phyloP scores from a whole-genome alignment of 2,888 invertebrate species.

The Drosophila meridiana region DNA sequence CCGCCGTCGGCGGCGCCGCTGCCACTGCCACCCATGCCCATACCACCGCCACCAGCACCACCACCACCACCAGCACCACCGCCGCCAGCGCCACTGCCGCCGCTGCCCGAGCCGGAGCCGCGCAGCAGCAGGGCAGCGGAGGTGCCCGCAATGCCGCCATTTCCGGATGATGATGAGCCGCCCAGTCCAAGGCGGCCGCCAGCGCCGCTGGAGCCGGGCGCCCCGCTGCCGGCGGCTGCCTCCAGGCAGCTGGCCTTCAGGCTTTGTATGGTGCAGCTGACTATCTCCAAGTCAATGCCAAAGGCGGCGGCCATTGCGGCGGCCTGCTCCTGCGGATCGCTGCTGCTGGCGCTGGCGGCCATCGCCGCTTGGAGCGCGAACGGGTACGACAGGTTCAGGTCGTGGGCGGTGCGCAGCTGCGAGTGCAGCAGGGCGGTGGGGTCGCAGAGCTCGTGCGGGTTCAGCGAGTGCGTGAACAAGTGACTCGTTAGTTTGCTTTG shows the following conservation, averaged over 20 bases:
- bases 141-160: slow-evolving; percentile 61
- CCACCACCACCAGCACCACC: slow-evolving; percentile 82
- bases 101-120: slow-evolving; percentile 41
- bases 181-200: slow-evolving; percentile 59
- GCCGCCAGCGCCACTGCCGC: slow-evolving; percentile 77
- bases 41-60: slow-evolving; percentile 37
- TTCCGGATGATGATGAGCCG: slow-evolving; percentile 84
- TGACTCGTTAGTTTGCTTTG: slow-evolving; percentile 96
- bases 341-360: slow-evolving; percentile 80
- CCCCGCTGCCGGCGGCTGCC: slow-evolving; percentile 59
- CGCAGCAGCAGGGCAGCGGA: slow-evolving; percentile 69
- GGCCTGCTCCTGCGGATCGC: slow-evolving; percentile 82
- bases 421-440: slow-evolving; percentile 87
- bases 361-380: slow-evolving; percentile 85
- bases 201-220: slow-evolving; percentile 55
- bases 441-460: slow-evolving; percentile 94
- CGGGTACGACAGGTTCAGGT: slow-evolving; percentile 81
- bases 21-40: slow-evolving; percentile 36
- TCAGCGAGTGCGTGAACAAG: slow-evolving; percentile 94
- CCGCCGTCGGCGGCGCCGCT: slow-evolving; percentile 58
- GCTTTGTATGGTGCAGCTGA: slow-evolving; percentile 70
- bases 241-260: slow-evolving; percentile 75
- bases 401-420: slow-evolving; percentile 85
- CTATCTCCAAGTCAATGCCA: slow-evolving; percentile 81
- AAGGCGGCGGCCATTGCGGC: slow-evolving; percentile 82